Conservation (phyloP, 2,888 invertebrate species). For the Apotomis betuletana region DNA sequence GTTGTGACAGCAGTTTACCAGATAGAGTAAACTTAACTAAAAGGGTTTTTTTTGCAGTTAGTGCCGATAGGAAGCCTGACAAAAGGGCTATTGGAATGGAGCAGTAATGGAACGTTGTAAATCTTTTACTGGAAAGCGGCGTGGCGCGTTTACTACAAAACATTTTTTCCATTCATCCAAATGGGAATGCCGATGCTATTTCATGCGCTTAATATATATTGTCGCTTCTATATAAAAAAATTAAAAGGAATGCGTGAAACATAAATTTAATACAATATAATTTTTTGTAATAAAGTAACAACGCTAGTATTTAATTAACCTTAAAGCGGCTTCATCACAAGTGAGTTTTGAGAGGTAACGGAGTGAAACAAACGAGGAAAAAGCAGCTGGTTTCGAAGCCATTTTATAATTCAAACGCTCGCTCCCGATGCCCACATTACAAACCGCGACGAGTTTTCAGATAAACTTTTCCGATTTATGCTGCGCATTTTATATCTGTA, state of each 20-base stretch:
- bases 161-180: constrained; percentile 71
- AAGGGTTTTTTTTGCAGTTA: constrained; percentile 34
- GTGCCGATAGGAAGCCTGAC: constrained; percentile 32
- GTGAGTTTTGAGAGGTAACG: constrained; percentile 44
- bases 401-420: constrained; percentile 55
- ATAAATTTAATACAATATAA: background rate
- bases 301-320: background rate
- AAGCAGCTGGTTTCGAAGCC: constrained; percentile 49
- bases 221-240: constrained; percentile 38
- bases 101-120: constrained; percentile 75
- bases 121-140: constrained; percentile 74
- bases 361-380: constrained; percentile 48
- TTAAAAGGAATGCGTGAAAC: background rate
- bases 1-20: constrained; percentile 8
- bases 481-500: constrained; percentile 17
- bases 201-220: constrained; percentile 71
- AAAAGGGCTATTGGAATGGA: constrained; percentile 46
- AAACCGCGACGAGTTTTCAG: constrained; percentile 45
- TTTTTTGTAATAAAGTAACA: background rate
- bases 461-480: constrained; percentile 44
- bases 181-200: constrained; percentile 72
- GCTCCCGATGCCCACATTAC: constrained; percentile 48
- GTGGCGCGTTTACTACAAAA: constrained; percentile 64
- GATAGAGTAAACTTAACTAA: constrained; percentile 23
- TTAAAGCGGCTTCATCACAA: background rate